A percentile compares a stretch with the other conserved stretches of the same genome.
These are phyloP conservation scores for Grammomys dolichurus DNA, from an alignment of 2,113 vertebrate species.

Conservation along the genomic window DNA sequence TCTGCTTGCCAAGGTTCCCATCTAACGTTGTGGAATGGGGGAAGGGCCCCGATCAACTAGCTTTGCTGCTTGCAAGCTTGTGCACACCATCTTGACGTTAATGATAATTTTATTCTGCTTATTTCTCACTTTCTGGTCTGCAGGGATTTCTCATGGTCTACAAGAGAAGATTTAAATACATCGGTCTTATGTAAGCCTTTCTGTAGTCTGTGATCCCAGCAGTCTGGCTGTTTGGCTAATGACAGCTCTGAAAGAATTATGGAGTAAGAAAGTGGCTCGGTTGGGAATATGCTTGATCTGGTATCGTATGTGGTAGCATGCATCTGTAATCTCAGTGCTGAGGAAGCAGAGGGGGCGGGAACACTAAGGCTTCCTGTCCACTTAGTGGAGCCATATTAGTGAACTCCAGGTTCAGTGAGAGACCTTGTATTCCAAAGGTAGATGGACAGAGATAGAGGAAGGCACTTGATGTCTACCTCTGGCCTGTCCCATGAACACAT, in stretches of 20 bases:
- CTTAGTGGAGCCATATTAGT: not conserved
- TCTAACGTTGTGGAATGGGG: not conserved
- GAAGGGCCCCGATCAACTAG: not conserved
- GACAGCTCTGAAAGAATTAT: not conserved
- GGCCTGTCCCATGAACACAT: not conserved
- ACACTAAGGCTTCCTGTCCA: not conserved
- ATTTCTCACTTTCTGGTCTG: slow-evolving; percentile 3
- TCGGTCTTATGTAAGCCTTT: not conserved
- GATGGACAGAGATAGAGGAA: too few species aligned
- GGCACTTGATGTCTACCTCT: not conserved
- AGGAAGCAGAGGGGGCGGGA: not conserved
- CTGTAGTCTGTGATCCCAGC: not conserved
- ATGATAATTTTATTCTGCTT: not conserved
- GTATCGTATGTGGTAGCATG: not conserved
- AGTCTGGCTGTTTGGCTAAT: slow-evolving; percentile 10
- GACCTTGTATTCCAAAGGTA: not conserved
- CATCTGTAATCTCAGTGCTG: not conserved
- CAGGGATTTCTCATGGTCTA: not conserved
- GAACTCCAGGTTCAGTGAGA: not conserved
- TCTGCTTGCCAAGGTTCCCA: not conserved
- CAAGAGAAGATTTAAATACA: not conserved
- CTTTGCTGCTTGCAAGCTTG: not conserved
- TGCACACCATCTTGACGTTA: not conserved
- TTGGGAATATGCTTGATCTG: not conserved
- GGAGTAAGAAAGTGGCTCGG: not conserved